These are phyloP conservation scores for Malurus splendens DNA, from an alignment of 2,797 vertebrate species.

Conservation along the genomic window DNA sequence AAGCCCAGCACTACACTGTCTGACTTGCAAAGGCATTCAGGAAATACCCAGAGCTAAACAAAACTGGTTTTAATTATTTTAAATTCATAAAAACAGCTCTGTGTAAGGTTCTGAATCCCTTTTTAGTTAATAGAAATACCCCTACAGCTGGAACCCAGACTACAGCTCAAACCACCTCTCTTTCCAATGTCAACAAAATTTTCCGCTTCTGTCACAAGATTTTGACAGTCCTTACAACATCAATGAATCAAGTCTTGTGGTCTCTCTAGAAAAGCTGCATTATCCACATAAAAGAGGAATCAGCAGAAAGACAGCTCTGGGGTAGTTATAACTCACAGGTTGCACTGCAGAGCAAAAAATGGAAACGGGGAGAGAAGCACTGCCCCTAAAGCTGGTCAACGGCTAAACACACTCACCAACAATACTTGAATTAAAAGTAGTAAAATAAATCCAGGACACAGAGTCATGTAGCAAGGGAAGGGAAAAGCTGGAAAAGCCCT, in stretches of 20 bases:
- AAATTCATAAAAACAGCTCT: constrained; percentile 28
- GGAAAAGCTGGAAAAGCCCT: neutral
- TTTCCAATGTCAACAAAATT: constrained; percentile 52
- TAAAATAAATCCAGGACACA: neutral
- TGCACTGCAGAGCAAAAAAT: neutral
- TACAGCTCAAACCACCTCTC: constrained; percentile 31
- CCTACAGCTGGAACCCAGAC: constrained; percentile 27
- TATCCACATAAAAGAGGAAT: constrained; percentile 13
- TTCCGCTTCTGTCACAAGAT: constrained; percentile 49
- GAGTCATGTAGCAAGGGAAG: neutral
- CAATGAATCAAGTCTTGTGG: constrained; percentile 41
- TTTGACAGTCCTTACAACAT: constrained; percentile 50
- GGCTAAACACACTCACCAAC: neutral
- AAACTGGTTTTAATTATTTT: constrained; percentile 50
- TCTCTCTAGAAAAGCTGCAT: constrained; percentile 16
- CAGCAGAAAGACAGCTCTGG: constrained; percentile 3
- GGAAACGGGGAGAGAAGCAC: neutral
- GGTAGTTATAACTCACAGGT: neutral
- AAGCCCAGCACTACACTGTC: neutral
- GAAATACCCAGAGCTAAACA: constrained; percentile 47
- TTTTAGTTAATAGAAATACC: constrained; percentile 33
- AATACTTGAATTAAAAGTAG: neutral
- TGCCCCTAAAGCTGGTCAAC: neutral
- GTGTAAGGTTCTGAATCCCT: constrained; percentile 1
- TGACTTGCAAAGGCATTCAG: constrained; percentile 16